These are phyloP conservation scores for Cephalotes varians DNA, from an alignment of 2,888 invertebrate species.

Conservation along the genomic window DNA sequence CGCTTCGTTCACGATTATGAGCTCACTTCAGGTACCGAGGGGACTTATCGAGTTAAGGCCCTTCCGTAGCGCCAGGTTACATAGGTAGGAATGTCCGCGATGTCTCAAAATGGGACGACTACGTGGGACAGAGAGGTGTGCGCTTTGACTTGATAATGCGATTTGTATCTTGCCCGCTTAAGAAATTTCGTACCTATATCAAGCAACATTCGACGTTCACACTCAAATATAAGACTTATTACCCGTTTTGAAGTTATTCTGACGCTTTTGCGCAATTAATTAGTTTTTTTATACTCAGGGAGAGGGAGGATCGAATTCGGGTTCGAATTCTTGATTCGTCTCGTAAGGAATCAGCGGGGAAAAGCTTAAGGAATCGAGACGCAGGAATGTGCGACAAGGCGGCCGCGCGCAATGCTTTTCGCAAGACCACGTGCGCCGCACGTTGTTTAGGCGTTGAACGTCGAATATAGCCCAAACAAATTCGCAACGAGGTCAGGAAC, in stretches of 20 bases:
- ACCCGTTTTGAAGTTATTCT: background rate
- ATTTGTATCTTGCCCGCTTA: conserved; percentile 19
- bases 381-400: conserved; percentile 53
- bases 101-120: conserved; percentile 28
- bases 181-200: background rate
- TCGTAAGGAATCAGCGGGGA: background rate
- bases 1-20: conserved; percentile 77
- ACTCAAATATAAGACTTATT: background rate
- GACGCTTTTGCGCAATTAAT: conserved; percentile 2
- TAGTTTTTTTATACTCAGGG: conserved; percentile 21
- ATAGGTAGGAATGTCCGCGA: conserved; percentile 54
- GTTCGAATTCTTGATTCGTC: conserved; percentile 26
- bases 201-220: background rate
- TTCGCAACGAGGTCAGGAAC: conserved; percentile 49
- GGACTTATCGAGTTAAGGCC: conserved; percentile 76
- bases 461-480: conserved; percentile 67
- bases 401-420: conserved; percentile 52
- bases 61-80: conserved; percentile 53
- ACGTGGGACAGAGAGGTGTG: background rate
- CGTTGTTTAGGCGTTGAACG: conserved; percentile 70
- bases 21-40: conserved; percentile 75
- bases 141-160: conserved; percentile 33
- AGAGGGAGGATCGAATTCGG: no score
- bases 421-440: conserved; percentile 66
- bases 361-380: conserved; percentile 59